phyloP scores from a whole-genome alignment of 2,888 invertebrate species.

The Apeira syringaria region DNA sequence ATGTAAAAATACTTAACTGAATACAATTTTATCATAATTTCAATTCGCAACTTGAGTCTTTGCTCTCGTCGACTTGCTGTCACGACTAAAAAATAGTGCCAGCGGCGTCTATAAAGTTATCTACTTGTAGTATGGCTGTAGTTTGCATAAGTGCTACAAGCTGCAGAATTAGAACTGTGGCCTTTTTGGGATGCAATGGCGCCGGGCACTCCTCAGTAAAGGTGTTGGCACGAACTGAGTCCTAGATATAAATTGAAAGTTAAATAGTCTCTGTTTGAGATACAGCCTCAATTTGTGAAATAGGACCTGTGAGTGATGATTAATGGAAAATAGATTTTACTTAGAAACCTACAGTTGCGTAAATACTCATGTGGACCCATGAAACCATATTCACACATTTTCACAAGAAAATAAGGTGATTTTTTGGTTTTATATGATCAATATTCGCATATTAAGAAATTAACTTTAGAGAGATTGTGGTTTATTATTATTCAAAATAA shows the following conservation, averaged over 20 bases:
- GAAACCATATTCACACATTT: no score
- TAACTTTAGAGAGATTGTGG: no score
- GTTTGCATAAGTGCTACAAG: conserved; percentile 23
- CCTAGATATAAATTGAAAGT: conserved; percentile 29
- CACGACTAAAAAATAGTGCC: conserved; percentile 25
- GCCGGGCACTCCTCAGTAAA: conserved; percentile 25
- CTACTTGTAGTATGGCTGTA: neutral
- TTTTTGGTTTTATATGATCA: no score
- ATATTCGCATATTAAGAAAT: no score
- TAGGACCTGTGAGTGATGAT: conserved; percentile 11
- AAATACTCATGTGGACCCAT: no score
- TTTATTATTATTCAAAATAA: no score
- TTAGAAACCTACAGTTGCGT: conserved; percentile 1
- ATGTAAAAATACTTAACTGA: no score
- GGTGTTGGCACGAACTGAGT: conserved; percentile 30
- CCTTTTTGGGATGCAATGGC: conserved; percentile 26
- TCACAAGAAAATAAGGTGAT: no score
- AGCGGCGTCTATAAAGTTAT: conserved; percentile 15
- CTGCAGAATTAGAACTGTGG: conserved; percentile 16
- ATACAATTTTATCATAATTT: conserved; percentile 3
- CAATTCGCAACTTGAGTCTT: conserved; percentile 2
- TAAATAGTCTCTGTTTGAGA: conserved; percentile 18
- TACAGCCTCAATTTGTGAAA: conserved; percentile 16
- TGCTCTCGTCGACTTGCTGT: conserved; percentile 19
- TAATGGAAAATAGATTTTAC: conserved; percentile 6